A percentile compares a stretch with the other conserved stretches of the same genome.
Evolutionary conservation across 2,113 vertebrate genomes (phyloP).

Genomic region (Saguinus imperator): DNA sequence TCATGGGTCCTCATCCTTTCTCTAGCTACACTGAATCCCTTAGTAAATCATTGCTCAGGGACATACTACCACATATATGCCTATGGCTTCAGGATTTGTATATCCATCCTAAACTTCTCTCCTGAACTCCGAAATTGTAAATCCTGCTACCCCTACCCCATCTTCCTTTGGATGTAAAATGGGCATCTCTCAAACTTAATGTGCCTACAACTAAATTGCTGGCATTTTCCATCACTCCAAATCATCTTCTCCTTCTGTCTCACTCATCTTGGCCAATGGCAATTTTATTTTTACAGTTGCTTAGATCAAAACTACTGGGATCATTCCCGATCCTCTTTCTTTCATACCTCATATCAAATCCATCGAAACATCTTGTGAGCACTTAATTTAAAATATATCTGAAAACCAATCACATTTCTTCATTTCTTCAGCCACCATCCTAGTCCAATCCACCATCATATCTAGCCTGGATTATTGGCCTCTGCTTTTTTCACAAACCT

Average conservation of each 20-base stretch:
- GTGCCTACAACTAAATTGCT: background rate
- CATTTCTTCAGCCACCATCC: background rate
- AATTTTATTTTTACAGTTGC: constrained; percentile 41
- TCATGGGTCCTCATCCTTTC: background rate
- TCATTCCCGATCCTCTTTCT: constrained; percentile 41
- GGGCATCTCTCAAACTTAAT: background rate
- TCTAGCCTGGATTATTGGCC: constrained; percentile 27
- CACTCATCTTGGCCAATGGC: background rate
- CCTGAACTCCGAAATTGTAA: background rate
- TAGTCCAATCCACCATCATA: background rate
- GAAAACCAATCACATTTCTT: constrained; percentile 32
- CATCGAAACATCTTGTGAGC: constrained; percentile 49
- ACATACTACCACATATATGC: background rate
- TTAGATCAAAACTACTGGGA: background rate
- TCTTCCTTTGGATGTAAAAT: background rate
- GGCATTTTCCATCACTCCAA: background rate
- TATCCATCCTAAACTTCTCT: background rate
- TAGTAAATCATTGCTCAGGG: background rate
- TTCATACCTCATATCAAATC: background rate
- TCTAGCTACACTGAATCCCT: background rate
- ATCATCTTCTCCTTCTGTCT: background rate
- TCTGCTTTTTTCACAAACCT: background rate
- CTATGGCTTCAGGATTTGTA: background rate
- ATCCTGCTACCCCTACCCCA: background rate
- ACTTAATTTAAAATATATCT: constrained; percentile 30